Percentiles rank a stretch among this genome's conserved stretches.
Conservation (phyloP, 53 echinoderm and acorn worm genomes). For the Paracentrotus lividus region DNA sequence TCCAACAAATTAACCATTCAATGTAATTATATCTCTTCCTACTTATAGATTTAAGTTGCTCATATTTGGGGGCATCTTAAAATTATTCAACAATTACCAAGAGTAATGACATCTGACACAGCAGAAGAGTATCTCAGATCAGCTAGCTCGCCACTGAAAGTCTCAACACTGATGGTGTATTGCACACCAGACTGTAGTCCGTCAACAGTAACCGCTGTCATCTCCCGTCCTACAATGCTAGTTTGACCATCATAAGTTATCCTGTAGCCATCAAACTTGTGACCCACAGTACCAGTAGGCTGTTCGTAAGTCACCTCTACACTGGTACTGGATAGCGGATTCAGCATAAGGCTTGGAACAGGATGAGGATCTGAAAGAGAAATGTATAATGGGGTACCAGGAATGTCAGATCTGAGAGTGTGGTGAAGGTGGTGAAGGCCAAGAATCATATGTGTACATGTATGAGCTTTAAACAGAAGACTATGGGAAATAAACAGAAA, state of each 20-base stretch:
- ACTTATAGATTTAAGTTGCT: too few relatives aligned
- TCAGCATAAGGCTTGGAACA: background rate
- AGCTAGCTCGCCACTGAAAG: constrained; percentile 33
- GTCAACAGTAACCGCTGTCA: background rate
- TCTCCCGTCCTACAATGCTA: background rate
- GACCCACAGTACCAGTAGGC: background rate
- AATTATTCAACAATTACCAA: constrained; percentile 45
- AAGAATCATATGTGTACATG: too few relatives aligned
- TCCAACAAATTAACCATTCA: too few relatives aligned
- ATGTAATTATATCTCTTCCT: too few relatives aligned
- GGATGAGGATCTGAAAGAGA: background rate
- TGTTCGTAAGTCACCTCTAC: background rate
- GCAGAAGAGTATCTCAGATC: background rate
- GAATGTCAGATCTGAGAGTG: too few relatives aligned
- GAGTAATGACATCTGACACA: too few relatives aligned
- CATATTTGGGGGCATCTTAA: too few relatives aligned
- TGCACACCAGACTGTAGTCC: background rate
- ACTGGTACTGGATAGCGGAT: background rate
- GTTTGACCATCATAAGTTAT: background rate
- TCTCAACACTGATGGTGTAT: constrained; percentile 5
- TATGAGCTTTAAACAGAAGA: too few relatives aligned
- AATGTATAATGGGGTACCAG: too few relatives aligned
- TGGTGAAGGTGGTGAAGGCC: too few relatives aligned
- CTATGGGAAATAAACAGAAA: too few relatives aligned
- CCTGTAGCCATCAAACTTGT: constrained; percentile 22